Conservation (phyloP, 2,888 invertebrate species). For the Eudasyphora cyanicolor region DNA sequence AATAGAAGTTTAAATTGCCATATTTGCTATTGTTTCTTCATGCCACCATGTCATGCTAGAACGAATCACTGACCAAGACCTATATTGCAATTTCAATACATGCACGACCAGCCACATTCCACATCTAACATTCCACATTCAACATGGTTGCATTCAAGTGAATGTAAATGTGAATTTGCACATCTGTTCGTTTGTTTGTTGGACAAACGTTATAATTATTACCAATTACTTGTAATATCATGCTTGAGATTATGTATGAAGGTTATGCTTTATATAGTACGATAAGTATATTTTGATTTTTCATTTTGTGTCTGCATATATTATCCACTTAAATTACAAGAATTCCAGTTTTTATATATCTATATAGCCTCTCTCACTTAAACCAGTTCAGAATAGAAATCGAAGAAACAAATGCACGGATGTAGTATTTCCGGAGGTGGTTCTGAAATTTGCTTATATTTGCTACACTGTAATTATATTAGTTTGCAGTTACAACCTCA, state of each 20-base stretch:
- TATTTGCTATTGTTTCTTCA: slow-evolving; percentile 13
- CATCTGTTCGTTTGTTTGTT: background rate
- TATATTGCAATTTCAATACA: slow-evolving; percentile 25
- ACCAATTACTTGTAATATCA: slow-evolving; percentile 42
- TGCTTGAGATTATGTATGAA: background rate
- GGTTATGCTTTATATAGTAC: background rate
- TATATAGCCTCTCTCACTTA: background rate
- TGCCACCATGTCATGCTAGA: background rate
- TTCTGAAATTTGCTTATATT: slow-evolving; percentile 52
- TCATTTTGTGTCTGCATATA: slow-evolving; percentile 20
- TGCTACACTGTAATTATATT: slow-evolving; percentile 54
- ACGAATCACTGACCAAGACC: slow-evolving; percentile 62
- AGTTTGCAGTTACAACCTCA: no score
- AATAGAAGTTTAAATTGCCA: slow-evolving; percentile 35
- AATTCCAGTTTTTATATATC: background rate
- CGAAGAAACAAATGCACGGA: slow-evolving; percentile 38
- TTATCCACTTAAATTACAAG: background rate
- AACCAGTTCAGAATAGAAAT: background rate
- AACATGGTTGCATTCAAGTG: background rate
- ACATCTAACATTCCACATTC: background rate
- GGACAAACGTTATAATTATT: slow-evolving; percentile 45
- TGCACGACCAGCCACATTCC: background rate
- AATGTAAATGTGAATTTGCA: background rate
- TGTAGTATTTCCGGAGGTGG: slow-evolving; percentile 54
- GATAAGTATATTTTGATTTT: slow-evolving; percentile 6